Evolutionary conservation across 2,888 invertebrate species (phyloP), one percentile per base, ranked within the genome.

Genomic region (Gymnoscelis rufifasciata): DNA sequence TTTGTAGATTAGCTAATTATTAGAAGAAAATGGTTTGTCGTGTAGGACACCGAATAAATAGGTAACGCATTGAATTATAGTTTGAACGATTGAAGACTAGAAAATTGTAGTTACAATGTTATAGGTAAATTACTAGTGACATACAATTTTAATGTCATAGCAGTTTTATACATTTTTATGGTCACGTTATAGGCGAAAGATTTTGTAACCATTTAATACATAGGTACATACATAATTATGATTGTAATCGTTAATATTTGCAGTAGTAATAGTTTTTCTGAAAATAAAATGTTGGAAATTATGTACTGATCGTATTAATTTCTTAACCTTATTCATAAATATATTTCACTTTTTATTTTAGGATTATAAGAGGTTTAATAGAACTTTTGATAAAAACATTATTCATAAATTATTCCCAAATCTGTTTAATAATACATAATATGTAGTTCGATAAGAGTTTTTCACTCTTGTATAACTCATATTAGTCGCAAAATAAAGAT

Each of bases 161-260:
- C 71, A 67, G 67, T 84, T 86, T 86, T 86, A 77, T 84, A 84
- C 80, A 80, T 82, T 82, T 84, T 77, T 83, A 83, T 75, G 71
- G 67, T 73, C 72, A 68, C 66, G 76, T 72, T 79, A 76, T 68
- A 68, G 73, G 75, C 74, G 76, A 76, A 74, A 78, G 71, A 73
- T 78, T 82, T 82, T 80, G 73, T 79, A 79, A 68, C 61, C 68
- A 74, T 78, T 72, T 67, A 68, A 70, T 64, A 72, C 68, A 2
- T n/a, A n/a, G n/a, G 64, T 72, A 70, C 64, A 64, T 68, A 62
- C 52, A 47, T 73, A 78, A 74, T 74, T 75, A 76, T 76, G 70
- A 71, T 75, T 80, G 78, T 81, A 80, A 78, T 76, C 78, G 71
- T 77, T 78, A 79, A 78, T 77, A 81, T 75, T 78, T 72, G 73